Evolutionary conservation across 2,888 invertebrate species (phyloP).

Genomic region (Colletes collaris): DNA sequence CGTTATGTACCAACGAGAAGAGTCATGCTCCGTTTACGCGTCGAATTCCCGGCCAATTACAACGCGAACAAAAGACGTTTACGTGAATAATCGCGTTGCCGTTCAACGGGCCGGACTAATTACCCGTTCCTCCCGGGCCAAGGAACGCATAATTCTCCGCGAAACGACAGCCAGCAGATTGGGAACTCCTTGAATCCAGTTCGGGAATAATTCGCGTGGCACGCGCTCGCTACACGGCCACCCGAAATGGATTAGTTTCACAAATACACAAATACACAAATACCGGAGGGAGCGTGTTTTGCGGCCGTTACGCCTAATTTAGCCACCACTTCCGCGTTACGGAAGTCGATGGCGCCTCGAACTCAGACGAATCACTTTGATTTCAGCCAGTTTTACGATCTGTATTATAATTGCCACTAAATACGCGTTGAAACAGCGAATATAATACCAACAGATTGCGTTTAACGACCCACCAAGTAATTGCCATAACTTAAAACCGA

Average conservation of each 20-base stretch:
- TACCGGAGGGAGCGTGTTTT: conserved; percentile 48
- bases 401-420: no score
- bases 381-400: no score
- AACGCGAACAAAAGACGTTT: conserved; percentile 44
- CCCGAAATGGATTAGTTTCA: conserved; percentile 61
- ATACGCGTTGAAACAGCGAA: no score
- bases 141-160: conserved; percentile 57
- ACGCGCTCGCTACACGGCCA: conserved; percentile 28
- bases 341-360: conserved; percentile 35
- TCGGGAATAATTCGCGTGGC: conserved; percentile 48
- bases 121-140: conserved; percentile 45
- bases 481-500: no score
- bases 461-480: no score
- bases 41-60: conserved; percentile 20
- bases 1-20: background rate
- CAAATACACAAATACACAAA: conserved; percentile 52
- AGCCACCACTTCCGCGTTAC: conserved; percentile 33
- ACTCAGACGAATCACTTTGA: conserved; percentile 23
- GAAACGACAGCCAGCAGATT: conserved; percentile 63
- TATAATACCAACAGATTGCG: no score
- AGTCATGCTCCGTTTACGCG: background rate
- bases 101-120: conserved; percentile 55
- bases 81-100: conserved; percentile 56
- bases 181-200: conserved; percentile 59
- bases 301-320: conserved; percentile 60